Conservation (phyloP, 1,140 invertebrate species). For the Monochamus saltuarius region DNA sequence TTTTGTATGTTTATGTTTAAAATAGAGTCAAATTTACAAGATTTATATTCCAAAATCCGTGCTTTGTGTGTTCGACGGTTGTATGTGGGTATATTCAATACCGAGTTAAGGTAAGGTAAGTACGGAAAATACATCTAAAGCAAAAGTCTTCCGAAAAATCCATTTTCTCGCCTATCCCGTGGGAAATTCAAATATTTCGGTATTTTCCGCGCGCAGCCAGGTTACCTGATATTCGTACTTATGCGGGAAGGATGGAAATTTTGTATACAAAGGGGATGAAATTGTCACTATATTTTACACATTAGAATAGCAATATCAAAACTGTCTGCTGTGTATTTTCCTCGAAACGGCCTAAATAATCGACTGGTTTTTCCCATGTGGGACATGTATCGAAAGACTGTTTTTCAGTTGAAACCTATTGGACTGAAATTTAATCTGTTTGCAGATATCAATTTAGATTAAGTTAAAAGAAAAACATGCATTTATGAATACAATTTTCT, state of each 20-base stretch:
- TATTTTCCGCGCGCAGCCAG: constrained; percentile 25
- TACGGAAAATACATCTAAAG: constrained; percentile 31
- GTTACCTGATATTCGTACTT: constrained; percentile 38
- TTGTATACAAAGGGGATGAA: constrained; percentile 40
- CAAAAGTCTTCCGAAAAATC: constrained; percentile 38
- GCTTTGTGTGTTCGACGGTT: no score
- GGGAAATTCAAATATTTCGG: constrained; percentile 44
- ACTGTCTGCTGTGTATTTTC: constrained; percentile 40
- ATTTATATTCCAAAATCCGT: no score
- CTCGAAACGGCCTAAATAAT: constrained; percentile 34
- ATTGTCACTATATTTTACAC: constrained; percentile 44
- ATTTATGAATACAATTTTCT: no score
- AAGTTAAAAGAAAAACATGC: no score
- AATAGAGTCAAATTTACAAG: no score
- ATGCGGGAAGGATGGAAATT: constrained; percentile 37
- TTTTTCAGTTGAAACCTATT: constrained; percentile 26
- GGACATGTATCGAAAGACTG: constrained; percentile 30
- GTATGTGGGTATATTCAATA: no score
- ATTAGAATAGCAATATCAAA: constrained; percentile 44
- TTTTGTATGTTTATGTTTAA: no score
- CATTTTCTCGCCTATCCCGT: constrained; percentile 38
- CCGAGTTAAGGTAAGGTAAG: not conserved
- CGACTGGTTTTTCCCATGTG: constrained; percentile 33
- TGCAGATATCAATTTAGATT: no score
- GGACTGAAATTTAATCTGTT: no score